Base-by-base conservation (phyloP, 2,113 vertebrate genomes). In the Ophiodon elongatus region DNA sequence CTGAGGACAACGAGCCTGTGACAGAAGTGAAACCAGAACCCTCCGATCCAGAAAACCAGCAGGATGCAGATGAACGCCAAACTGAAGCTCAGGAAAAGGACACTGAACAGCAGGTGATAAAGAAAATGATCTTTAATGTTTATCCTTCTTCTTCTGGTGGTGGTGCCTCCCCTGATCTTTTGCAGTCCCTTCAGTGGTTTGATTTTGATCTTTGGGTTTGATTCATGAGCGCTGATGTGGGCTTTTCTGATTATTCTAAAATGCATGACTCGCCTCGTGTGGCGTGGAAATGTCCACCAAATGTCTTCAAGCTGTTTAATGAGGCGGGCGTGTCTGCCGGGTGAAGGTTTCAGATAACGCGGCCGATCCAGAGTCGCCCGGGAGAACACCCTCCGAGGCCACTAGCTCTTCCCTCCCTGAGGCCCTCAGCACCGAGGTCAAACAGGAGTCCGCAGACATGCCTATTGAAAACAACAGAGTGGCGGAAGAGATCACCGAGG, bases 91-190 rank as follows among this genome's bases (percentile, higher is more conserved):
- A 72, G 33, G 77, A 57, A 73, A 74, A 81, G 47, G 82, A 65
- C 23, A 10, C 60, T n/a, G 60, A 81, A 19, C 57, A 59, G 8
- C 80, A 92, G 92, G 91, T 94, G 88, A 89, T 70, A 19, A 41
- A 63, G 79, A 62, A 60, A 1, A 6, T 1, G 14, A 73, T 57
- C 17, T 79, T 3, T 52, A 9, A 68, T 47, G 7, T 70, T 37
- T 70, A 37, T 73, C 29, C 23, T 15, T 76, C 56, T 80, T 71
- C 68, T 85, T 85, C 76, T 75, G 76, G 65, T 52, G 7, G 14
- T 57, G 47, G 19, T 23, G 17, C 17, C 1, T 21, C 47, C 59
- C 13, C 19, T 84, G 4, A 50, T 76, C 41, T 7, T 29, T 60
- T 59, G 2, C n/a, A 64, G 3, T 79, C 56, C 1, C 63, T 59